These are phyloP conservation scores for Lycaena phlaeas DNA, from an alignment of 2,888 invertebrate genomes.

Conservation along the genomic window DNA sequence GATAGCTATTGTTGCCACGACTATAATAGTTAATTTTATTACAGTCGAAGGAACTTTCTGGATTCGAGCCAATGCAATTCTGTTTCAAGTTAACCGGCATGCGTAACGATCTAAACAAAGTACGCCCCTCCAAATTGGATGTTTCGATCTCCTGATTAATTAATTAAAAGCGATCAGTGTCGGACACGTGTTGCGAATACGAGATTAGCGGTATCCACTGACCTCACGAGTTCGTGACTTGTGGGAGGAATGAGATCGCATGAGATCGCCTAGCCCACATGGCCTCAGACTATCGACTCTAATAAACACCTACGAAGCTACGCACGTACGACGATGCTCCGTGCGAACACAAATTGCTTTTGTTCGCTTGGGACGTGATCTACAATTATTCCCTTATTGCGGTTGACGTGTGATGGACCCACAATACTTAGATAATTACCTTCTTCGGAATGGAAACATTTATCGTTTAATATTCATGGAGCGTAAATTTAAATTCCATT, in stretches of 20 bases:
- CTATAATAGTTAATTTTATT: too few relatives aligned
- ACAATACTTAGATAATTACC: constrained; percentile 32
- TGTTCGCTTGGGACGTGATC: constrained; percentile 52
- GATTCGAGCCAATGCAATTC: constrained; percentile 1
- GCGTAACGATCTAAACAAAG: constrained; percentile 35
- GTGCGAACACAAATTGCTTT: constrained; percentile 69
- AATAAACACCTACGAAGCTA: constrained; percentile 63
- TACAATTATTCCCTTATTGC: constrained; percentile 39
- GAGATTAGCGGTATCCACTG: constrained; percentile 51
- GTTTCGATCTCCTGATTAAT: too few relatives aligned
- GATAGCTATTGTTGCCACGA: too few relatives aligned
- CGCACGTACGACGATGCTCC: constrained; percentile 62
- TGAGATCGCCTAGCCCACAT: too few relatives aligned
- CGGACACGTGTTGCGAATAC: constrained; percentile 44
- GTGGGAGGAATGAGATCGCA: constrained; percentile 18
- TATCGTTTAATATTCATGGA: background rate
- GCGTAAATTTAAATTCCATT: background rate
- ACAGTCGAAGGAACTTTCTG: too few relatives aligned
- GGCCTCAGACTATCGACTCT: too few relatives aligned
- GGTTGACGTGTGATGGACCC: constrained; percentile 46
- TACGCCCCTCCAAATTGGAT: constrained; percentile 29
- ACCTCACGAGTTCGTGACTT: constrained; percentile 44
- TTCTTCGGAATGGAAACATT: too few relatives aligned
- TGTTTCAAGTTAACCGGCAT: too few relatives aligned
- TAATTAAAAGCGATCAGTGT: constrained; percentile 36